Base-by-base conservation (phyloP, 2,113 vertebrate genomes). In the Turdus rufiventris region DNA sequence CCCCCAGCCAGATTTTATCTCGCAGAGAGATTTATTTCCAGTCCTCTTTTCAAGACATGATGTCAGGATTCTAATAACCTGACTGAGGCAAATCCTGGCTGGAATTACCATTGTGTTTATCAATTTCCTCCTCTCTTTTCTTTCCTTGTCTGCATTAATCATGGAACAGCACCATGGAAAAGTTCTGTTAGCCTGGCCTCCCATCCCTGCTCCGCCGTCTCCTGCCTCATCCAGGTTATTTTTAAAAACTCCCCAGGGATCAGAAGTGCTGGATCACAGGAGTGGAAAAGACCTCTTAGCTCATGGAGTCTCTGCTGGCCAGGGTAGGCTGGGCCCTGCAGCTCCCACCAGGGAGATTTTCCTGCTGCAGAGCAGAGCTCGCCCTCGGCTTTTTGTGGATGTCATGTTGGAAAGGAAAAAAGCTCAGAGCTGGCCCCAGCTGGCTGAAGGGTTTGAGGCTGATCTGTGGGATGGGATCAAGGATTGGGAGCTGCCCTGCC, bases 21-120 rank as follows among this genome's bases (percentile, higher is more conserved):
- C 19, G 19, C 33, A 2, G 54, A 38, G 40, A 76, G 78, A 83
- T 89, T 91, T 91, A 70, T 97, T 94, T 94, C 91, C 91, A 95
- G 85, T 40, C 88, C 28, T 88, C 82, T 93, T 89, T 94, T 96
- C 95, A 96, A 97, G 94, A 96, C 94, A 96, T 96, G 95, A 96
- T 96, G 95, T 97, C 95, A 96, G 95, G 88, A 56, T 71, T 88
- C 8, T 60, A 95, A 96, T 76, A 97, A 93, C 88, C 89, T 53
- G 92, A 88, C 79, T 85, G 48, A 85, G 82, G 91, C 94, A 60
- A 74, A 70, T 25, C 47, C 71, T 96, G 95, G 91, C 74, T 79
- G 91, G 54, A 79, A 58, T 76, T 94, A 11, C 87, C 24, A 2
- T 76, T 62, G 84, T 91, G 91, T 93, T 96, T 85, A 94, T 96